Evolutionary conservation across 2,888 invertebrate genomes (phyloP).

Genomic region (Acheta domesticus): DNA sequence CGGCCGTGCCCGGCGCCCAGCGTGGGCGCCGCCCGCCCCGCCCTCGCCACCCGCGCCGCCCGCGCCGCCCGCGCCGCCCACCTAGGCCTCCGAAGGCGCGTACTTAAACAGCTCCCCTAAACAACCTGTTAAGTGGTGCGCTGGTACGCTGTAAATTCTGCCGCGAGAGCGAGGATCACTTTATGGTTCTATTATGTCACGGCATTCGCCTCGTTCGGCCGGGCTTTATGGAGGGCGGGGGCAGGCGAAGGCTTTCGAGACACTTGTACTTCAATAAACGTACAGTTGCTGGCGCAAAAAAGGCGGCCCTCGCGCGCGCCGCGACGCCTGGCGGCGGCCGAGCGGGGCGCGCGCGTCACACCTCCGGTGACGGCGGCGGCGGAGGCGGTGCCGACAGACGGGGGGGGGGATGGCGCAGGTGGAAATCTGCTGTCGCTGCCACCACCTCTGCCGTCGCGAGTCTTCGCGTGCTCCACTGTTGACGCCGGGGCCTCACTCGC

Average conservation of each 20-base stretch:
- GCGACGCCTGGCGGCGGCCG: too few species aligned
- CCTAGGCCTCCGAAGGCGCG: neutral
- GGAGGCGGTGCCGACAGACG: too few species aligned
- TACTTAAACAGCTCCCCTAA: slow-evolving; percentile 18
- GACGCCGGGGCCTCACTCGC: too few species aligned
- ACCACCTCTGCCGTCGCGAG: too few species aligned
- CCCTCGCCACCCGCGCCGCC: neutral
- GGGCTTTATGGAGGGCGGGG: slow-evolving; percentile 4
- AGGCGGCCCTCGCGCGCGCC: neutral
- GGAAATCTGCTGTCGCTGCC: too few species aligned
- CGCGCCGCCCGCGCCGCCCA: neutral
- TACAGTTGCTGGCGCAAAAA: neutral
- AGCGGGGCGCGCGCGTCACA: too few species aligned
- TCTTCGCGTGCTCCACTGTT: too few species aligned
- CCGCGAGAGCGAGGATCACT: slow-evolving; percentile 3
- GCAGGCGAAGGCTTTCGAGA: slow-evolving; percentile 18
- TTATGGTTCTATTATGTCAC: slow-evolving; percentile 18
- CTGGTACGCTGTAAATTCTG: slow-evolving; percentile 18
- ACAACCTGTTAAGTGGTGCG: slow-evolving; percentile 18
- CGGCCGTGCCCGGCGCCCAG: neutral
- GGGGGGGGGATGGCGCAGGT: too few species aligned
- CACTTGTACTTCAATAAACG: slow-evolving; percentile 18
- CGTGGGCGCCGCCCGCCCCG: neutral
- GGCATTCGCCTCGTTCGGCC: slow-evolving; percentile 18
- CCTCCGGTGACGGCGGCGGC: too few species aligned